Evolutionary conservation across 2,888 invertebrate genomes (phyloP).

Genomic region (Proisotoma minuta): DNA sequence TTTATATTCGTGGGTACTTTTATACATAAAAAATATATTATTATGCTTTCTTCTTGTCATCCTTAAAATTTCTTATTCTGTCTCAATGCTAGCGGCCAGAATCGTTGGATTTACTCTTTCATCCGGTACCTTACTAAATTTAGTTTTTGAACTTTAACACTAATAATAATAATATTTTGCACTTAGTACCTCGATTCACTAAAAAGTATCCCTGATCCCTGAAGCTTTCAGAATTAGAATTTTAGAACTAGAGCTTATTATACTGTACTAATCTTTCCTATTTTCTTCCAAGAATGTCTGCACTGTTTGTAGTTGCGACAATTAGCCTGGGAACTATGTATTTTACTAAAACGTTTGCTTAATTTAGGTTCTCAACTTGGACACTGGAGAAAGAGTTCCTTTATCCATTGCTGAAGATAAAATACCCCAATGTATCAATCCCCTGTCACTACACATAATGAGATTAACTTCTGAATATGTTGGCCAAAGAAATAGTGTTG

Average conservation of each 20-base stretch:
- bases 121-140: slow-evolving; percentile 26
- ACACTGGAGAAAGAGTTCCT: slow-evolving; percentile 83
- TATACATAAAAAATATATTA: neutral
- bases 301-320: no score
- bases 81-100: slow-evolving; percentile 43
- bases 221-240: no score
- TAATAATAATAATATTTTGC: no score
- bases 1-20: slow-evolving; percentile 14
- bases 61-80: slow-evolving; percentile 24
- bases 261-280: no score
- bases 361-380: slow-evolving; percentile 56
- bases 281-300: no score
- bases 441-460: slow-evolving; percentile 90
- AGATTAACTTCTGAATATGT: slow-evolving; percentile 85
- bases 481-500: slow-evolving; percentile 54
- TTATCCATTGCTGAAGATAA: slow-evolving; percentile 91
- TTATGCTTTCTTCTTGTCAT: neutral
- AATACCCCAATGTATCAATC: slow-evolving; percentile 85
- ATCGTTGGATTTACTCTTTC: slow-evolving; percentile 45
- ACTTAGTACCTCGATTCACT: no score
- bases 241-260: no score
- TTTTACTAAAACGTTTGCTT: neutral
- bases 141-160: no score
- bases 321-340: no score
- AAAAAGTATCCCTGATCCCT: no score